Evolutionary conservation across 2,888 invertebrate species (phyloP), one percentile per base, ranked within the genome.

Genomic region (Tachina grossa): DNA sequence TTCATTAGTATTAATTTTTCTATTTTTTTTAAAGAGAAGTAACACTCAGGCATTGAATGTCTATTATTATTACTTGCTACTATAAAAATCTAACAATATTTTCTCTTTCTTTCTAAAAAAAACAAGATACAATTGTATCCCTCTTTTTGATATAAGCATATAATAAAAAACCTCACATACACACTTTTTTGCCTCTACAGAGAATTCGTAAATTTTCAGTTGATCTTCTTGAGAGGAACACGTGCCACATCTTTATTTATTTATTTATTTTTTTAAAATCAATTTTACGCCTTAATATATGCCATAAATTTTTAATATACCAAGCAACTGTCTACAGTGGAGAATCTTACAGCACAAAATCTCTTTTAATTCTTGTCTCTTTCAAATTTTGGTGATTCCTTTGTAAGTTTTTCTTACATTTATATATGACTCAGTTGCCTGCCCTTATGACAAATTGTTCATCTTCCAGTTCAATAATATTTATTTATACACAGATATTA

Each of bases 401-500:
- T 51, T 61, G 2, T 75, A 19, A 43, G 39, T 31, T 39, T 19
- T n/a, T 22, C 51, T 8, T 6, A 13, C 22, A 66, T n/a, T 47
- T 16, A 31, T 13, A 39, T 41, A 13, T 10, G 11, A 22, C 41
- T 49, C 9, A 51, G 51, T 10, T 10, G 39, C 53, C 8, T 55
- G 19, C 16, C 8, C 19, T 76, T 55, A 63, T 71, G 55, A 71
- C 31, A 57, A 57, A 31, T 59, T 69, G 19, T 75, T 53, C 14
- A 69, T 63, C 71, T 75, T 76, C 14, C 82, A 76, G 49, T 71
- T 76, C 63, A 82, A 82, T 76, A 82, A 76, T 57, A 55, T 63
- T 63, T 57, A 55, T 63, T 55, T 47, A 49, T 43, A 55, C 47
- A 19, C 13, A 51, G 41, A 39, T 59, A 68, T 69, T 71, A 31